Conservation (phyloP, 1,140 invertebrate species). For the Neodiprion pinetum region DNA sequence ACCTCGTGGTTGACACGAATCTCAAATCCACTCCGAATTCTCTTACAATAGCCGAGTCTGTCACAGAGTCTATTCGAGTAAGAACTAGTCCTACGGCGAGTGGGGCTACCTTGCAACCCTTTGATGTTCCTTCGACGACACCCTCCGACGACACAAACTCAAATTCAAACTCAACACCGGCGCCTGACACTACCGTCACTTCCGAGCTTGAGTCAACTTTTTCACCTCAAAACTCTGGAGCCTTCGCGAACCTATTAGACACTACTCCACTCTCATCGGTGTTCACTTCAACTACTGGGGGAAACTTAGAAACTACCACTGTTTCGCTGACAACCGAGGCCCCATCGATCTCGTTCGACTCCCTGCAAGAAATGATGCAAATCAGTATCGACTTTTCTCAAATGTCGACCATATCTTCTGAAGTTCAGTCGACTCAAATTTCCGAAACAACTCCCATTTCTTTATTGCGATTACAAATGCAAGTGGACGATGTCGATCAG, state of each 20-base stretch:
- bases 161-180: neutral
- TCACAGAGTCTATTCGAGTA: neutral
- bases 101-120: constrained; percentile 15
- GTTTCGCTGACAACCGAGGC: neutral
- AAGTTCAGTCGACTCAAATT: neutral
- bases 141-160: neutral
- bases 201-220: constrained; percentile 21
- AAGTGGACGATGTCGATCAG: neutral
- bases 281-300: neutral
- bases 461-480: neutral
- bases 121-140: constrained; percentile 11
- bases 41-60: neutral
- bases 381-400: neutral
- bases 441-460: neutral
- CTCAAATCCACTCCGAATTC: neutral
- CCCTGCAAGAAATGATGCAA: neutral
- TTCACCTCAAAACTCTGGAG: neutral
- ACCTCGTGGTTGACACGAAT: neutral
- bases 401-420: neutral
- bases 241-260: neutral
- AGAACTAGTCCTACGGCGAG: constrained; percentile 20
- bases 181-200: neutral
- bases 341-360: neutral
- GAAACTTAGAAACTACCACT: neutral
- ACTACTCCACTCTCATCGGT: neutral